Conservation (phyloP, 2,888 invertebrate genomes). For the Cheilosia vulpina region DNA sequence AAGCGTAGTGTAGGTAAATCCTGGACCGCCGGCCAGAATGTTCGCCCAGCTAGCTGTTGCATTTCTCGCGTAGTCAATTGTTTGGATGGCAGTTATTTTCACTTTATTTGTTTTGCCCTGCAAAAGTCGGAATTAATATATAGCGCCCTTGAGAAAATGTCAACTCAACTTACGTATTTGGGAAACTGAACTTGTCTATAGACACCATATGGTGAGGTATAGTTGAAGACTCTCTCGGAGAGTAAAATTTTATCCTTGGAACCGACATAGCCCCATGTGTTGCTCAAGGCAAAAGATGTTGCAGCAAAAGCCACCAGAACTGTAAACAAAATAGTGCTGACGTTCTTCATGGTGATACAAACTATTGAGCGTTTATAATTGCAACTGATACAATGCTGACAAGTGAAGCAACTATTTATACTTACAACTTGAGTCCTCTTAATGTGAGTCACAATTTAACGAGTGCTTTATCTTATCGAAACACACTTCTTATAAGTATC, state of each 20-base stretch:
- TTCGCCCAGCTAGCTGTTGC: slow-evolving; percentile 32
- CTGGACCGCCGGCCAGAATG: slow-evolving; percentile 44
- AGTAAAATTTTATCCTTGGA: slow-evolving; percentile 43
- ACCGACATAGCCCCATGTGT: slow-evolving; percentile 35
- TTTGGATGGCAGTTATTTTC: slow-evolving; percentile 46
- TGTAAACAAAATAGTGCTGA: slow-evolving; percentile 17
- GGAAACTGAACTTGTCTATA: slow-evolving; percentile 44
- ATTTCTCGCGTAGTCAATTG: slow-evolving; percentile 28
- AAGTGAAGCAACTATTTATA: slow-evolving; percentile 23
- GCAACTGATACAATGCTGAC: slow-evolving; percentile 3
- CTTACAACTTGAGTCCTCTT: not conserved
- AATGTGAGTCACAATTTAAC: not conserved
- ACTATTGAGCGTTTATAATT: not conserved
- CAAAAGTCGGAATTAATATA: not conserved
- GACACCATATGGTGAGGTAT: slow-evolving; percentile 34
- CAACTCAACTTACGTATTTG: slow-evolving; percentile 35
- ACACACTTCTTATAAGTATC: too few species aligned
- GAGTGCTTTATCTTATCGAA: slow-evolving; percentile 24
- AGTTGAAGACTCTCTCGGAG: slow-evolving; percentile 44
- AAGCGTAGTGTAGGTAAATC: slow-evolving; percentile 38
- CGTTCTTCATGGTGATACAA: slow-evolving; percentile 30
- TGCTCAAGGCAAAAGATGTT: slow-evolving; percentile 30
- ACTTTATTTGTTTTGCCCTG: slow-evolving; percentile 51
- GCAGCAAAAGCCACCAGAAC: slow-evolving; percentile 35
- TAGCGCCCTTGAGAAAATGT: not conserved